Base-by-base conservation (phyloP, 2,797 vertebrate species). In the Cryptoblepharus egeriae region DNA sequence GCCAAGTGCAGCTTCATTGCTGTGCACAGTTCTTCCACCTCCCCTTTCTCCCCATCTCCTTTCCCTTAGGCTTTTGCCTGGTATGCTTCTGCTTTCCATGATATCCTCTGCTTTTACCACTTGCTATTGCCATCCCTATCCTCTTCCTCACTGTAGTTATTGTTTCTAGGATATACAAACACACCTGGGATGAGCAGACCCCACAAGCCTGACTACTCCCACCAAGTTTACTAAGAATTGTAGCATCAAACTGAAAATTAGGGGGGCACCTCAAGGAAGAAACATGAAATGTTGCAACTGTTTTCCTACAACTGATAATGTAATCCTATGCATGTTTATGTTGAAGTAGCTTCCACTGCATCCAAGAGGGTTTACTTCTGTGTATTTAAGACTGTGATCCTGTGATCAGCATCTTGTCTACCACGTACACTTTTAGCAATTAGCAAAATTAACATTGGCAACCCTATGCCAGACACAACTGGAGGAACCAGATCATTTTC, bases 131-230 rank as follows among this genome's bases (percentile, higher is more conserved):
- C 65, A 67, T 30, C 32, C 52, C 77, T 82, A 84, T 80, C 75
- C 67, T 58, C 28, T 45, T 67, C 81, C 75, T 83, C 82, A 68
- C 63, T 57, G 35, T 71, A 32, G 74, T 79, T 80, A 77, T 71
- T 83, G 80, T 76, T 87, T 75, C 74, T 73, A 85, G 77, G 67
- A 70, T 82, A 78, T 76, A 79, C 20, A 28, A 20, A 24, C 20
- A 80, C 82, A 86, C 83, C 42, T 83, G 73, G 75, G 77, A 83
- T 68, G 77, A 85, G 71, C 80, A 58, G 72, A 82, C 75, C 73
- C 67, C 37, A 49, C 8, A 83, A 58, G 28, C 35, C 28, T 57
- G 3, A 18, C 16, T 65, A 67, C 37, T 3, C 30, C n/a, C n/a
- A 65, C 15, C 1, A 18, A 32, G 5, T 60, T 32, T n/a, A n/a